phyloP scores from a whole-genome alignment of 2,888 invertebrate species.

The Andrena praecox region DNA sequence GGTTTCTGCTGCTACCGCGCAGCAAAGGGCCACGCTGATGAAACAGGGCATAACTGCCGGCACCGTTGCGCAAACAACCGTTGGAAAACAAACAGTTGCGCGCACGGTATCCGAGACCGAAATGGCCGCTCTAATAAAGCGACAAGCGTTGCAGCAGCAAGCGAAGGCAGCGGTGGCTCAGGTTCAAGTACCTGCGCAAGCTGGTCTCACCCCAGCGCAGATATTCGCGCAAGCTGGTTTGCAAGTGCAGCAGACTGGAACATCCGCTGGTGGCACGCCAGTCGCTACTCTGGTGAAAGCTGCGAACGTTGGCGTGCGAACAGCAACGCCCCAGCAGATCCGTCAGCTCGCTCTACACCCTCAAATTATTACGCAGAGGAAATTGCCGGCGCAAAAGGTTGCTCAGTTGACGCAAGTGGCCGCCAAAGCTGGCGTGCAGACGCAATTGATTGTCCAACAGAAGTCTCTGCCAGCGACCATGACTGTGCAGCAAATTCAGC shows the following conservation, averaged over 20 bases:
- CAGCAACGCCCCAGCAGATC: slow-evolving; percentile 88
- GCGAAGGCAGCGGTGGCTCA: slow-evolving; percentile 84
- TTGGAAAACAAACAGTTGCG: slow-evolving; percentile 85
- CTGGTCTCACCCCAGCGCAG: slow-evolving; percentile 85
- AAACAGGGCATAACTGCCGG: slow-evolving; percentile 76
- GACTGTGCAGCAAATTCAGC: slow-evolving; percentile 91
- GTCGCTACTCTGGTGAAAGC: slow-evolving; percentile 89
- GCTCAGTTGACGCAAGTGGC: slow-evolving; percentile 87
- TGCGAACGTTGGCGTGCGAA: slow-evolving; percentile 85
- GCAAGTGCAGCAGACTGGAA: slow-evolving; percentile 86
- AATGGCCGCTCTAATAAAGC: slow-evolving; percentile 87
- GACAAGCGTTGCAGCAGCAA: slow-evolving; percentile 85
- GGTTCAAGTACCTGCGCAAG: slow-evolving; percentile 80
- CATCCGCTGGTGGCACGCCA: slow-evolving; percentile 85
- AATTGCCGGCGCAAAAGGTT: slow-evolving; percentile 87
- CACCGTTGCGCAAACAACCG: slow-evolving; percentile 64
- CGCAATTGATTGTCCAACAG: slow-evolving; percentile 90
- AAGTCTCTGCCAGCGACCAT: slow-evolving; percentile 88
- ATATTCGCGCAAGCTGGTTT: slow-evolving; percentile 87
- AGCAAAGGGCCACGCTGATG: slow-evolving; percentile 81
- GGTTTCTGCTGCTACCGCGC: slow-evolving; percentile 79
- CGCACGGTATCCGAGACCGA: slow-evolving; percentile 87
- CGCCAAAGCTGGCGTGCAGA: slow-evolving; percentile 86
- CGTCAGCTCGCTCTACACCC: slow-evolving; percentile 89
- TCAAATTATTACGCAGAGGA: slow-evolving; percentile 86